These are phyloP conservation scores for Leptura quadrifasciata DNA, from an alignment of 2,888 invertebrate genomes.

Conservation along the genomic window DNA sequence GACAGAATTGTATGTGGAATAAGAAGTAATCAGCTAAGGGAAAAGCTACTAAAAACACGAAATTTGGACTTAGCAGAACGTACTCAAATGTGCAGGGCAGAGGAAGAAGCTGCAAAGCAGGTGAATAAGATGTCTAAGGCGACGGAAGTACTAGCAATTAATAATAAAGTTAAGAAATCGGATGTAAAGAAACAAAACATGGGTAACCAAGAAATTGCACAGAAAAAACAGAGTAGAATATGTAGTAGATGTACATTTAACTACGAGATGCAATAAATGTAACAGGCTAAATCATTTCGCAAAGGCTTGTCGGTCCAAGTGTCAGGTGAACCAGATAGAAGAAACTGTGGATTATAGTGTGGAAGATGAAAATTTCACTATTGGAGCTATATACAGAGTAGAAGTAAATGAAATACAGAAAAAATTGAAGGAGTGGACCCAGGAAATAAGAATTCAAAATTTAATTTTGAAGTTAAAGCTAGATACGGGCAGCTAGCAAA, in stretches of 20 bases:
- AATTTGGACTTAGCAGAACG: too few species aligned
- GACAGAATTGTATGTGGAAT: too few species aligned
- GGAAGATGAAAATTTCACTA: not conserved
- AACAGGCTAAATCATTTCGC: not conserved
- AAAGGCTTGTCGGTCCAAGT: not conserved
- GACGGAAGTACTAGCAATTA: not conserved
- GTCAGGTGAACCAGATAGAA: not conserved
- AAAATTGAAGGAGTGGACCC: too few species aligned
- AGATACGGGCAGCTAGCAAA: not conserved
- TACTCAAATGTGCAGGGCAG: too few species aligned
- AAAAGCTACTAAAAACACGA: too few species aligned
- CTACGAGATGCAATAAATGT: not conserved
- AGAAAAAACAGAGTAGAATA: too few species aligned
- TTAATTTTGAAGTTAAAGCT: not conserved
- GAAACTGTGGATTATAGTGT: not conserved
- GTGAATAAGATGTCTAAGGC: not conserved
- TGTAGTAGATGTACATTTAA: too few species aligned
- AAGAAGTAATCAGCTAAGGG: too few species aligned
- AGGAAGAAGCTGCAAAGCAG: not conserved
- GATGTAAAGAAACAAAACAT: not conserved
- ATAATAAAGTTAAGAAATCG: not conserved
- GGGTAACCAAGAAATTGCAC: too few species aligned
- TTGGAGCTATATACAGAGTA: constrained; percentile 13
- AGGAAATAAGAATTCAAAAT: not conserved
- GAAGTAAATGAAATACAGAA: too few species aligned